phyloP scores from a whole-genome alignment of 2,888 invertebrate genomes.

The Papilio demoleus region DNA sequence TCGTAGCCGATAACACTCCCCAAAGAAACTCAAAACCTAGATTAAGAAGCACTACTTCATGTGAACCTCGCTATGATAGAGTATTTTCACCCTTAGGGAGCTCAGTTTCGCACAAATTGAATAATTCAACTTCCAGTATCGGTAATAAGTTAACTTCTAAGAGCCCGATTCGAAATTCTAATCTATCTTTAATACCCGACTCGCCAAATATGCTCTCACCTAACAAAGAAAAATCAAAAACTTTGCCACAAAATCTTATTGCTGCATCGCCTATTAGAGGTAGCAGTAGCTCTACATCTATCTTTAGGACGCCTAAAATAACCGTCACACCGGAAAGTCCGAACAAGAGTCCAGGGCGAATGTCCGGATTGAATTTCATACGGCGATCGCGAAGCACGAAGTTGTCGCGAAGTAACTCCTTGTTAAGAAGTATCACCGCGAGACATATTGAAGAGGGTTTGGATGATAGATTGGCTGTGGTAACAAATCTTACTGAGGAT shows the following conservation, averaged over 20 bases:
- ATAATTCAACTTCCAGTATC: slow-evolving; percentile 69
- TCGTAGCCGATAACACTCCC: slow-evolving; percentile 68
- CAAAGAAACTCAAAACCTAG: slow-evolving; percentile 68
- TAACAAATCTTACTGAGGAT: slow-evolving; percentile 71
- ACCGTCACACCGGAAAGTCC: slow-evolving; percentile 79
- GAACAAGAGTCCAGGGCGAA: slow-evolving; percentile 81
- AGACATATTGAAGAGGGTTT: slow-evolving; percentile 76
- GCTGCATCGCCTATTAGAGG: slow-evolving; percentile 75
- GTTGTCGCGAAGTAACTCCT: slow-evolving; percentile 86
- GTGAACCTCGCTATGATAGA: slow-evolving; percentile 77
- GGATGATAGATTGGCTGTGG: slow-evolving; percentile 66
- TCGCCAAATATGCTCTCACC: slow-evolving; percentile 75
- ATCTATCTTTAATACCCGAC: slow-evolving; percentile 76
- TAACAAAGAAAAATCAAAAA: slow-evolving; percentile 83
- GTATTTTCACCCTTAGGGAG: slow-evolving; percentile 73
- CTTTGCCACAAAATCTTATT: slow-evolving; percentile 84
- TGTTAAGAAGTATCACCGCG: slow-evolving; percentile 83
- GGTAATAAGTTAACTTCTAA: slow-evolving; percentile 63
- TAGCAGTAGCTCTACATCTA: slow-evolving; percentile 75
- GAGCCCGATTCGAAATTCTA: slow-evolving; percentile 72
- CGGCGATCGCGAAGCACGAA: slow-evolving; percentile 89
- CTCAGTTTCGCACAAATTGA: slow-evolving; percentile 73
- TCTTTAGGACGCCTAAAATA: slow-evolving; percentile 75
- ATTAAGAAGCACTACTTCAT: slow-evolving; percentile 74
- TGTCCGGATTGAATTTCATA: slow-evolving; percentile 84